A percentile compares a stretch with the other conserved stretches of the same genome.
Evolutionary conservation across 2,888 invertebrate genomes (phyloP).

Genomic region (Chirona hameri): DNA sequence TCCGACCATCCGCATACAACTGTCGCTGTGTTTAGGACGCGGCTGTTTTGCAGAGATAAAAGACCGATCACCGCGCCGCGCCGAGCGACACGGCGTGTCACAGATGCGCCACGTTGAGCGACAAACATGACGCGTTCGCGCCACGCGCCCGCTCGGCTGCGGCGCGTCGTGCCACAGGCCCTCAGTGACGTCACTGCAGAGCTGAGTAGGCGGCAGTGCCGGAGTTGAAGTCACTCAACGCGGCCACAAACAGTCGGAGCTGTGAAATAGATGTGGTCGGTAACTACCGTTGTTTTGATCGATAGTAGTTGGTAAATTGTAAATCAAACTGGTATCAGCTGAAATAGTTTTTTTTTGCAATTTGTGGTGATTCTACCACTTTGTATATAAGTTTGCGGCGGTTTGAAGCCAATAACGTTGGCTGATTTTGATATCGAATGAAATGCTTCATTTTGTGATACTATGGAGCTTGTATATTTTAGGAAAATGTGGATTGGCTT

Average conservation of each 20-base stretch:
- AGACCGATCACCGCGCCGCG: not conserved
- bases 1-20: not conserved
- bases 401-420: too few species aligned
- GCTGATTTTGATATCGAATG: too few species aligned
- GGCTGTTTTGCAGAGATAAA: not conserved
- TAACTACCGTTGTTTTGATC: too few species aligned
- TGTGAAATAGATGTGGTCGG: not conserved
- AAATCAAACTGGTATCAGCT: too few species aligned
- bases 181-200: not conserved
- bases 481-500: too few species aligned
- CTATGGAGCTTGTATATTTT: too few species aligned
- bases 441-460: too few species aligned
- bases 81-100: not conserved
- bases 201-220: not conserved
- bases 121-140: not conserved
- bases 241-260: not conserved
- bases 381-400: too few species aligned
- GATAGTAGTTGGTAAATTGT: too few species aligned
- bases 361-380: too few species aligned
- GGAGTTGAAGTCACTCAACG: not conserved
- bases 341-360: not conserved
- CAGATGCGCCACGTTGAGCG: not conserved
- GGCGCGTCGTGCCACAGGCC: not conserved
- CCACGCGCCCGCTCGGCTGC: too few species aligned
- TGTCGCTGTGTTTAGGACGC: constrained; percentile 5